phyloP scores from a whole-genome alignment of 2,797 vertebrate species.

The Hydrophis major region DNA sequence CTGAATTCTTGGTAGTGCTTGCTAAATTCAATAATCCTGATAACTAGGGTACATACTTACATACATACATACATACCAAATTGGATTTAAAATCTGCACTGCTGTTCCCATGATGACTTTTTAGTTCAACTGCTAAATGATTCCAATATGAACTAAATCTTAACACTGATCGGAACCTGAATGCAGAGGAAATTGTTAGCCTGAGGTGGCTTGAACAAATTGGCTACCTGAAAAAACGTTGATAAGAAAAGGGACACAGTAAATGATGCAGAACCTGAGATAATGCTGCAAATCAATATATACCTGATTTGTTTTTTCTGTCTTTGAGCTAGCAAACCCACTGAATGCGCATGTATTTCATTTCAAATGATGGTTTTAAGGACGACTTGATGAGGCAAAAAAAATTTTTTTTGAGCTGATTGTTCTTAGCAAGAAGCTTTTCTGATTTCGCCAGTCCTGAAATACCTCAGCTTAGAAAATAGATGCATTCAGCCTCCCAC shows the following conservation, averaged over 20 bases:
- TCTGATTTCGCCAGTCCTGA: neutral
- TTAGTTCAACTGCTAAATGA: constrained; percentile 78
- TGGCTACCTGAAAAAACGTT: neutral
- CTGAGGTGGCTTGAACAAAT: neutral
- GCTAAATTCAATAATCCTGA: neutral
- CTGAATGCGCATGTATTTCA: too few relatives aligned
- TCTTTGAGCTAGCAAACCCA: neutral
- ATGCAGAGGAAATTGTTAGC: neutral
- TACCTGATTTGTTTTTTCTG: neutral
- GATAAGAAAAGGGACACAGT: too few relatives aligned
- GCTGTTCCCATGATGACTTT: constrained; percentile 71
- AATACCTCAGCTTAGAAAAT: neutral
- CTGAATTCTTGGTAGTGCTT: neutral
- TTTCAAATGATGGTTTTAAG: neutral
- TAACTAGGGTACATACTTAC: neutral
- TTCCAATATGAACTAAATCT: constrained; percentile 68
- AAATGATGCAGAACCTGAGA: neutral
- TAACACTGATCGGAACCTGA: constrained; percentile 64
- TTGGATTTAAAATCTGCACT: constrained; percentile 24
- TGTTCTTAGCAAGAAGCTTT: neutral
- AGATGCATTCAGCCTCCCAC: too few relatives aligned
- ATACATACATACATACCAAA: too few relatives aligned
- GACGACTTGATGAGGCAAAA: neutral
- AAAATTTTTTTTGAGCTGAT: neutral
- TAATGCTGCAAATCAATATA: neutral